Evolutionary conservation across 1,140 invertebrate genomes (phyloP), one percentile per base, ranked within the genome.

Genomic region (Polypedilum vanderplanki): DNA sequence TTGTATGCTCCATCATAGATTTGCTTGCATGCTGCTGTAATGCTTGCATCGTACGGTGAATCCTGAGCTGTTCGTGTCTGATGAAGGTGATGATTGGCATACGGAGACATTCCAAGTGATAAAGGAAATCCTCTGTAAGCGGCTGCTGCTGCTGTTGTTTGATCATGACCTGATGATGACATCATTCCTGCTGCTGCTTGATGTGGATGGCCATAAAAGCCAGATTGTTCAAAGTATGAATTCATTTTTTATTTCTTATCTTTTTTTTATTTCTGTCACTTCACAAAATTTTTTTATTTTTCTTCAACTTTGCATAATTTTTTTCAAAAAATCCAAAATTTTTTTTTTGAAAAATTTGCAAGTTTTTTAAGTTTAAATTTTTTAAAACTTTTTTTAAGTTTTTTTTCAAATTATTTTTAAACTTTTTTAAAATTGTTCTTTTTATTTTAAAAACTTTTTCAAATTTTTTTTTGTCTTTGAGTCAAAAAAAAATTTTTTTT

Each of bases 171-270:
- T 8, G 88, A 87, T 57, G 89, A 88, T 17, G 85, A 83, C 33
- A 80, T 74, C 81, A 83, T 83, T 75, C 85, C 83, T 73, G 87
- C 85, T 77, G 89, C 86, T 80, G 91, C 90, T 81, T 93, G 91
- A 79, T 92, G 91, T 83, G 94, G 93, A 78, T 91, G 89, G 76
- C 93, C 93, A 85, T 96, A 96, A 87, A 96, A 96, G 83, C 93
- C 93, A 84, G 91, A 90, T 86, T 95, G 94, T 85, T 96, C 94
- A 84, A 96, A 97, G 85, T 96, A 96, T 80, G 93, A 95, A 89
- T 96, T 96, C 94, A 96, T 96, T 86, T 85, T 88, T 70, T 70
- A 3, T 57, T 57, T 15, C 8, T 57, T 57, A 57, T 57, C 46
- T 12, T 15, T 57, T 3, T 57, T 17, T 17, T 15, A 1, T 57